phyloP scores from a whole-genome alignment of 2,888 invertebrate species.

The Panopea generosa region DNA sequence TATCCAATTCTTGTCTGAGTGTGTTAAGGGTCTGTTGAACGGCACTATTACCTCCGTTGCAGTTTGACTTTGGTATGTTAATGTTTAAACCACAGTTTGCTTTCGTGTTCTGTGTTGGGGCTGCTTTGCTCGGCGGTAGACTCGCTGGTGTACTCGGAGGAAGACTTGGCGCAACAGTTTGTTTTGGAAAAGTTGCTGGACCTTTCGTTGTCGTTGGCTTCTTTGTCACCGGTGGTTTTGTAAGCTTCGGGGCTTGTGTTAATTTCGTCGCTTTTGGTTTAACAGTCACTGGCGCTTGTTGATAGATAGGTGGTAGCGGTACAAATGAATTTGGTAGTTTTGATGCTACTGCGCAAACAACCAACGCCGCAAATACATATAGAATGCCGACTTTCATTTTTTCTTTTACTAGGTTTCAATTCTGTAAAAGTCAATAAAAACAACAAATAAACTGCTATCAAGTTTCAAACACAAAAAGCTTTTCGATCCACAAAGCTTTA shows the following conservation, averaged over 20 bases:
- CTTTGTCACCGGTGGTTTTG: slow-evolving; percentile 19
- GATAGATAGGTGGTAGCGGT: slow-evolving; percentile 42
- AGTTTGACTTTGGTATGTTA: slow-evolving; percentile 57
- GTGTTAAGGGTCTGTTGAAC: slow-evolving; percentile 55
- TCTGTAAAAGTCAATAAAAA: no score
- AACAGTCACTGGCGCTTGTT: slow-evolving; percentile 3
- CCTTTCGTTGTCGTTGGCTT: slow-evolving; percentile 19
- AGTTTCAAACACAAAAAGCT: no score
- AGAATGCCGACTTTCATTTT: slow-evolving; percentile 23
- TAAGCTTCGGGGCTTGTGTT: slow-evolving; percentile 18
- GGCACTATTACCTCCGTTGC: slow-evolving; percentile 53
- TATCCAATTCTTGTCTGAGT: slow-evolving; percentile 58
- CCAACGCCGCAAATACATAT: slow-evolving; percentile 7
- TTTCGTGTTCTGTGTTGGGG: slow-evolving; percentile 1
- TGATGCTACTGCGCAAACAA: background rate
- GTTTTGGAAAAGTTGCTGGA: background rate
- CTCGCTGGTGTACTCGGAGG: background rate
- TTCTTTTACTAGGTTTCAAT: no score
- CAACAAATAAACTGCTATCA: no score
- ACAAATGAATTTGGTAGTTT: slow-evolving; percentile 50
- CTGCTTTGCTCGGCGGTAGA: slow-evolving; percentile 2
- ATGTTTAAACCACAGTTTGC: slow-evolving; percentile 54
- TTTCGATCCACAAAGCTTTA: no score
- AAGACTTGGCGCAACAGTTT: background rate
- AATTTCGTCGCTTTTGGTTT: slow-evolving; percentile 22